Base-by-base conservation (phyloP, 2,888 invertebrate species). In the Liopterus haemorrhoidalis region DNA sequence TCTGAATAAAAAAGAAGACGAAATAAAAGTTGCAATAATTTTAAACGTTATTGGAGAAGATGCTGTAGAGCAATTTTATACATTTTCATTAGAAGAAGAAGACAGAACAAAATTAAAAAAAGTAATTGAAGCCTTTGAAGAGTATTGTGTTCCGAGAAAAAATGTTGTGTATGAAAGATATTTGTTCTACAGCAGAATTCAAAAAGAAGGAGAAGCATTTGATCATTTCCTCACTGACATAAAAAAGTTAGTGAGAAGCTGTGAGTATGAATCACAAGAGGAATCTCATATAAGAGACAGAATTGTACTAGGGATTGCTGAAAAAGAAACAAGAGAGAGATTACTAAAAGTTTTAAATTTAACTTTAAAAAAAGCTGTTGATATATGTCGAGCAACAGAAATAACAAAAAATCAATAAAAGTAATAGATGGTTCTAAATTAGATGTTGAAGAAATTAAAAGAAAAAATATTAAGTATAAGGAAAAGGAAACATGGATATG, bases 61-160 rank as follows among this genome's bases (percentile, higher is more conserved):
- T 25, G 49, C 33, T n/a, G 32, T 47, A 5, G 47, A 49, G 32
- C 24, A 46, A 30, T 45, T 43, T 21, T 33, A 50, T 11, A 48
- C 48, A 11, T 52, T 52, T 40, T 35, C 40, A 11, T 16, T 52
- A 37, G 27, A 16, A 6, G 42, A 48, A 27, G 39, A 38, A 27
- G 46, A 52, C 3, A 41, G 18, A 19, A 36, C 27, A 27, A 31
- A 44, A 37, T 46, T 33, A 24, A 25, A 48, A 9, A 37, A 46
- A 21, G 35, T 48, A 6, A 28, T 48, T 9, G 22, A 48, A 27
- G 33, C 33, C 9, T 48, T 49, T 32, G 46, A 50, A 24, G 30
- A 40, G 5, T 46, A 50, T 35, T 40, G 36, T 4, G 55, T 59
- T 40, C 57, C 71, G 33, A 58, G 66, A 28, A 59, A 63, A 47